These are phyloP conservation scores for Tachuris rubrigastra DNA, from an alignment of 2,113 vertebrate genomes.

Conservation along the genomic window DNA sequence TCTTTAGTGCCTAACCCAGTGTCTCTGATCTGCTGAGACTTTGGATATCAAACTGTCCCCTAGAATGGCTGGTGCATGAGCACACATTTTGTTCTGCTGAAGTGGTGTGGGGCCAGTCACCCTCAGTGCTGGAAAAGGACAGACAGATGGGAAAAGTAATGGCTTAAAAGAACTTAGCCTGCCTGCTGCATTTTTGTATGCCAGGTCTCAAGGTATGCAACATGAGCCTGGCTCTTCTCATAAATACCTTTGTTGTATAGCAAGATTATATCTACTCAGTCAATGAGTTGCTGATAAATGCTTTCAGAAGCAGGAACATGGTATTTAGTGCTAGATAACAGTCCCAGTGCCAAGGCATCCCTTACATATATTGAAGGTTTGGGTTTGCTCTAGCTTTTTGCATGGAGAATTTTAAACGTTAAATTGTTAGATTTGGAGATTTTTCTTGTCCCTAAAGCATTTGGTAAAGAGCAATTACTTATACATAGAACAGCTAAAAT, in stretches of 20 bases:
- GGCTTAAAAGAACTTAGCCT: not conserved
- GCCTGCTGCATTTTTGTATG: not conserved
- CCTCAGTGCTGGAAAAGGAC: not conserved
- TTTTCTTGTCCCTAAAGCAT: constrained; percentile 31
- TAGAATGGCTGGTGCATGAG: not conserved
- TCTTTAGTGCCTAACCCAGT: not conserved
- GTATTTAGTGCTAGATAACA: not conserved
- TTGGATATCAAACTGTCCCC: not conserved
- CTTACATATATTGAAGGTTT: not conserved
- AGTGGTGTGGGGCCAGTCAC: accelerated
- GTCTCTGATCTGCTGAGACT: not conserved
- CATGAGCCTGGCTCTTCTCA: not conserved
- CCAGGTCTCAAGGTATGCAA: not conserved
- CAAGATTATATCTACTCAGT: not conserved
- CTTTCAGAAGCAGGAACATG: not conserved
- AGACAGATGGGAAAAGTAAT: not conserved
- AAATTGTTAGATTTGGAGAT: constrained; percentile 20
- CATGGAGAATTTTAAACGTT: not conserved
- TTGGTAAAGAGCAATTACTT: constrained; percentile 63
- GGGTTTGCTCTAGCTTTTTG: not conserved
- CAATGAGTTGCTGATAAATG: not conserved
- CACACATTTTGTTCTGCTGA: not conserved
- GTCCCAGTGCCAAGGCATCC: not conserved
- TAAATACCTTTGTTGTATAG: not conserved
- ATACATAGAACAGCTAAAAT: constrained; percentile 56